Base-by-base conservation (phyloP, 2,888 invertebrate species). In the Clistopyga incitator region DNA sequence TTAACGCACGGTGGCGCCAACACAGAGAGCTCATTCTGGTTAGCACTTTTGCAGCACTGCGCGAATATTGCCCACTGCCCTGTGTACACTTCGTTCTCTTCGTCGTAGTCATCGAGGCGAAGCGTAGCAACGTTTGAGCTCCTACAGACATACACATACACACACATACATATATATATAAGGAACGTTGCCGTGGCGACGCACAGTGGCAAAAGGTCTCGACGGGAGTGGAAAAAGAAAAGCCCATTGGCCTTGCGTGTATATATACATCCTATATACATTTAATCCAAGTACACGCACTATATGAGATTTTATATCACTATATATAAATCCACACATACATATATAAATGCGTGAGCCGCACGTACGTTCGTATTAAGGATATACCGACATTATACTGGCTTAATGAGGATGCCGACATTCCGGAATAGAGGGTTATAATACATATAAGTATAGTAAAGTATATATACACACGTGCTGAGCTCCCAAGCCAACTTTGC, bases 351-450 rank as follows among this genome's bases (percentile, higher is more conserved):
- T 76, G 81, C 81, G 81, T 81, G 76, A 76, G 65, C 42, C 42
- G 65, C 34, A 81, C 64, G 70, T 74, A 61, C 71, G 76, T 82
- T 72, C 80, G 81, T 82, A 78, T 84, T 84, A 78, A 84, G 81
- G 70, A 83, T 79, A 84, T 79, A 85, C 82, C 82, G 74, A 81
- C 82, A 85, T 87, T 87, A 87, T 86, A 81, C 86, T 81, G 86
- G 86, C 88, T 89, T 89, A 90, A 88, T 88, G 88, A 89, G 90
- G 87, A 88, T 88, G 85, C 87, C 87, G 84, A 87, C 85, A 82
- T 85, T 86, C 86, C 84, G 78, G 82, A 84, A 86, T 81, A 85
- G 71, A 77, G 74, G 74, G 47, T 34, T 56, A 38, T 38, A 45
- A 52, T 29, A 72, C 59, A 47, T 61, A 71, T 52, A 45, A 34